Evolutionary conservation across 2,797 vertebrate genomes (phyloP), one percentile per base, ranked within the genome.

Genomic region (Myotis findleyi): DNA sequence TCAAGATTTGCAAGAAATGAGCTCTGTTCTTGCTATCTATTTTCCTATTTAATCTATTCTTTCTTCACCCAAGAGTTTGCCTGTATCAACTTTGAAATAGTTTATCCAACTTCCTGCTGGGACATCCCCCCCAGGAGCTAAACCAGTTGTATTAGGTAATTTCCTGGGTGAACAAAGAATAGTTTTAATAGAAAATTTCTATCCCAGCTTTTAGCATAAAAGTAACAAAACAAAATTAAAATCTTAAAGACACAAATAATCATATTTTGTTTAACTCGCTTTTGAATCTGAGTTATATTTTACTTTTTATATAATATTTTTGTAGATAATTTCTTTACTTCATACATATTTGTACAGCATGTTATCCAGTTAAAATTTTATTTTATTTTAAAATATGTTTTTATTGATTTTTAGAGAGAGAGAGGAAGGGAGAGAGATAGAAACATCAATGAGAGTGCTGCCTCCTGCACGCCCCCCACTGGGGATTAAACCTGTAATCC

Each of bases 281-380:
- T 92, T 87, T 92, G 51, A 93, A 69, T 47, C 18, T 90, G 80
- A 87, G 18, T 77, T 94, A 49, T 14, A 92, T 72, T 89, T 82
- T 82, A 91, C 13, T 16, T 75, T 84, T 85, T 85, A 94, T 13
- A 11, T 72, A 66, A 86, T 72, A 89, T 20, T 93, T 85, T 91
- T 80, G 9, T 72, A 91, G 66, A 27, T 84, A 73, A 88, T 84
- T 73, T 73, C 9, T 38, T 95, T 8, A 25, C 33, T 86, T 89
- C 36, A 49, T n/a, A 81, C 27, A 77, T 81, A 82, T 82, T 77
- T 9, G 2, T 33, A 82, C 11, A 36, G 21, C 11, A 69, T 36
- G 25, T 83, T 44, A 83, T 51, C 47, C 64, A 84, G 27, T 73
- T 94, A 84, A 88, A 62, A 30, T 62, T 30, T 30, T 27, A 59